Conservation (phyloP, 2,113 vertebrate genomes). For the Myocastor coypus region DNA sequence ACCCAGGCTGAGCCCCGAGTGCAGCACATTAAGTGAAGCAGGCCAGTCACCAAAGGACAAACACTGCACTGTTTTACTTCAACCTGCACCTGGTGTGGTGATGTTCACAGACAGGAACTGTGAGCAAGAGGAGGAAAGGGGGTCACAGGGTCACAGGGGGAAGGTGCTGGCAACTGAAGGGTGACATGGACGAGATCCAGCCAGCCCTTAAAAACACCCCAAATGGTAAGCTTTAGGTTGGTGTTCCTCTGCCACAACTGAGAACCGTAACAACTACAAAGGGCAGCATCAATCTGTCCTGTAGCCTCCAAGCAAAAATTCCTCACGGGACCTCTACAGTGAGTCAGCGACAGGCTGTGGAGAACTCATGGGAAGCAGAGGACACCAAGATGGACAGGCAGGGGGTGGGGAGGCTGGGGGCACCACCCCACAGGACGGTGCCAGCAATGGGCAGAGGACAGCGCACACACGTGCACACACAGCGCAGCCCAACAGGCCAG, state of each 20-base stretch:
- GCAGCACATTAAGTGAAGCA: neutral
- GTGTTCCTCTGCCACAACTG: no score
- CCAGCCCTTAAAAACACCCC: neutral
- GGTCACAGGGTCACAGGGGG: neutral
- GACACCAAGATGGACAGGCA: neutral
- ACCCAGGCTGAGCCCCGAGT: neutral
- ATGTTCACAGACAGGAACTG: neutral
- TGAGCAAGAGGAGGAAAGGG: neutral
- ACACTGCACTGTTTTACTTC: neutral
- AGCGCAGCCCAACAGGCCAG: neutral
- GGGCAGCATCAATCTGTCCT: neutral
- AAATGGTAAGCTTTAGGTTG: neutral
- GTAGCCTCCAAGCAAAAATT: neutral
- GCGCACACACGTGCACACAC: neutral
- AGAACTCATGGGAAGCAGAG: neutral
- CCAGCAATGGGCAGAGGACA: neutral
- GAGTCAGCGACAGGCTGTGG: neutral
- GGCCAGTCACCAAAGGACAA: neutral
- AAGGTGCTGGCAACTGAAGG: neutral
- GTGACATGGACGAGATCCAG: accelerated
- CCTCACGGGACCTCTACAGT: neutral
- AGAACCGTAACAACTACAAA: neutral
- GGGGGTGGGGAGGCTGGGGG: neutral
- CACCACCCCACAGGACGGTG: no score
- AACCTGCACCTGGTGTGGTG: no score